These are phyloP conservation scores for Antechinus stuartii DNA, from an alignment of 2,113 vertebrate genomes.

Conservation along the genomic window DNA sequence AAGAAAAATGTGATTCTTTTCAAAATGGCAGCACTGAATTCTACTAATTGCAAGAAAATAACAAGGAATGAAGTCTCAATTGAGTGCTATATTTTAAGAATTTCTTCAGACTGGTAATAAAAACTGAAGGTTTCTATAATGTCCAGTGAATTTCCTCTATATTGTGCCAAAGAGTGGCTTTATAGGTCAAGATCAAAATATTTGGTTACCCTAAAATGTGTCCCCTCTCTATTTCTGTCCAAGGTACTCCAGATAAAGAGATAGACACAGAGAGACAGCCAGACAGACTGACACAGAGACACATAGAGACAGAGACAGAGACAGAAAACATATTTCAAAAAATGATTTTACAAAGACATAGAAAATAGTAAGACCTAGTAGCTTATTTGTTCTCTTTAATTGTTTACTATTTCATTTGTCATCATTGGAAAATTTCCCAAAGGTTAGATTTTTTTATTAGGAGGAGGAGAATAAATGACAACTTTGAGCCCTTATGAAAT, in stretches of 20 bases:
- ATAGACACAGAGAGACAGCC: no score
- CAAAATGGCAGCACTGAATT: slow-evolving; percentile 10
- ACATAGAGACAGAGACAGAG: no score
- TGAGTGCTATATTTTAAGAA: slow-evolving; percentile 23
- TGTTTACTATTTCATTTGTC: slow-evolving; percentile 42
- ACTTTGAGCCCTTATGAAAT: not conserved
- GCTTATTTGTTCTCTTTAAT: slow-evolving; percentile 28
- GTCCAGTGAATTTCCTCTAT: slow-evolving; percentile 18
- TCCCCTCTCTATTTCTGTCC: not conserved
- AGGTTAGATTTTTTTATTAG: slow-evolving; percentile 36
- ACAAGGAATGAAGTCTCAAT: slow-evolving; percentile 25
- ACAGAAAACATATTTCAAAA: not conserved
- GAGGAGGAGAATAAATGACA: not conserved
- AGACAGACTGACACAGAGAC: no score
- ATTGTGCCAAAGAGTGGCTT: slow-evolving; percentile 7
- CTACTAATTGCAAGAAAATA: not conserved
- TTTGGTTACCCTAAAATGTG: slow-evolving; percentile 33
- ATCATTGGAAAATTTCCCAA: slow-evolving; percentile 30
- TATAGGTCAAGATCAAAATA: slow-evolving; percentile 34
- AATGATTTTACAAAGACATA: not conserved
- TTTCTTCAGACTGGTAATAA: slow-evolving; percentile 12
- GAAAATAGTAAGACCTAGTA: slow-evolving; percentile 38
- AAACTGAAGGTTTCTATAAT: slow-evolving; percentile 8
- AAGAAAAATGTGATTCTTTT: not conserved
- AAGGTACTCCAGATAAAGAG: not conserved